phyloP scores from a whole-genome alignment of 2,888 invertebrate species.

The Notodonta dromedarius region DNA sequence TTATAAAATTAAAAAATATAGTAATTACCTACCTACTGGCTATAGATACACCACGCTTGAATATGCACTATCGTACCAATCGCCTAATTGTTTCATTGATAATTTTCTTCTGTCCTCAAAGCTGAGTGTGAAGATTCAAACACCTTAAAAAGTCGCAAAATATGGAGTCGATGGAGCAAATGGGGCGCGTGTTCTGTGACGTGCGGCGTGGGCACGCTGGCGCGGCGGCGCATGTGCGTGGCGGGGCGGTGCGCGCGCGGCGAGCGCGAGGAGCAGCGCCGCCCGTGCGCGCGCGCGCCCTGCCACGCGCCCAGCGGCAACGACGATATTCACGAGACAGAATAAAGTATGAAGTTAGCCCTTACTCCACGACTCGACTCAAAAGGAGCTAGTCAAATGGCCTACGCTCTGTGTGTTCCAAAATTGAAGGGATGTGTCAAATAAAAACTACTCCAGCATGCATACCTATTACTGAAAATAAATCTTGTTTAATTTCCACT shows the following conservation, averaged over 20 bases:
- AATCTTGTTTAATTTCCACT: no score
- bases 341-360: slow-evolving; percentile 15
- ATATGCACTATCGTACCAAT: no score
- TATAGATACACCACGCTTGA: no score
- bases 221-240: slow-evolving; percentile 60
- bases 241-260: slow-evolving; percentile 69
- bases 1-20: no score
- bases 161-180: slow-evolving; percentile 77
- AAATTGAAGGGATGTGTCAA: no score
- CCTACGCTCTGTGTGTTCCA: no score
- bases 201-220: slow-evolving; percentile 61
- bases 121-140: slow-evolving; percentile 48
- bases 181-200: slow-evolving; percentile 72
- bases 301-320: slow-evolving; percentile 38
- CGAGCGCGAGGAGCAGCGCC: slow-evolving; percentile 68
- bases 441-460: no score
- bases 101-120: slow-evolving; percentile 12
- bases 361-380: no score
- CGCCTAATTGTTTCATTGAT: no score
- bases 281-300: slow-evolving; percentile 57
- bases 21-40: no score
- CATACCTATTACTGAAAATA: not conserved
- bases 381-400: no score
- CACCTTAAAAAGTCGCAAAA: slow-evolving; percentile 54
- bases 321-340: slow-evolving; percentile 38